Evolutionary conservation across 2,113 vertebrate genomes (phyloP).

Genomic region (Tylochromis polylepis): DNA sequence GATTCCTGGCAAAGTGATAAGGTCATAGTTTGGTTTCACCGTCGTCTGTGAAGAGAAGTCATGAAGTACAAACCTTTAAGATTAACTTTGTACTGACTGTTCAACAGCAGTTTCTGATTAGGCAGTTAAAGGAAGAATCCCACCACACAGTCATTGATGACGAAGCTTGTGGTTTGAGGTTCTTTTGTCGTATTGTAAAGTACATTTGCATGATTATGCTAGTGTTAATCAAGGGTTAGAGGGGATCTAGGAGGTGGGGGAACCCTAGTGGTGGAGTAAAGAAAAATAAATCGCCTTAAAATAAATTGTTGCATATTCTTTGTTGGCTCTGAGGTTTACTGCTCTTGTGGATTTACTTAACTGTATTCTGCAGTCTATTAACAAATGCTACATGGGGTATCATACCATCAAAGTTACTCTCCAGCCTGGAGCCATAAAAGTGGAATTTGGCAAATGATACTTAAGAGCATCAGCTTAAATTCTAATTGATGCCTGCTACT

Average conservation of each 20-base stretch:
- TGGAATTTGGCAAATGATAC: neutral
- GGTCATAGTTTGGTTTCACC: slow-evolving; percentile 44
- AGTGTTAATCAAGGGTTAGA: neutral
- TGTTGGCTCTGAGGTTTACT: neutral
- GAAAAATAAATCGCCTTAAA: neutral
- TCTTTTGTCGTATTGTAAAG: neutral
- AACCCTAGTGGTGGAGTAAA: neutral
- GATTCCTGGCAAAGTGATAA: slow-evolving; percentile 34
- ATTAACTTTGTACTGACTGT: slow-evolving; percentile 12
- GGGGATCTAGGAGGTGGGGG: neutral
- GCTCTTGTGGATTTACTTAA: neutral
- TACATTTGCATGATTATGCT: neutral
- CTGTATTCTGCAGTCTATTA: neutral
- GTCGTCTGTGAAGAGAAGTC: slow-evolving; percentile 3
- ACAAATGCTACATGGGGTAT: neutral
- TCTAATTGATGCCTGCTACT: neutral
- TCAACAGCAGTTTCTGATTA: slow-evolving; percentile 50
- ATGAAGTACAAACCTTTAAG: slow-evolving; percentile 35
- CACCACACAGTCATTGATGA: neutral
- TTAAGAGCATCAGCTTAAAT: neutral
- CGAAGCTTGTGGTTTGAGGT: slow-evolving; percentile 1
- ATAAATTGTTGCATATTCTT: neutral
- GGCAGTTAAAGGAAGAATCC: neutral
- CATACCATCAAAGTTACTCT: neutral
- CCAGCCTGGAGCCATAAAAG: neutral